phyloP scores from a whole-genome alignment of 2,797 vertebrate genomes.

The Lophura swinhoii region DNA sequence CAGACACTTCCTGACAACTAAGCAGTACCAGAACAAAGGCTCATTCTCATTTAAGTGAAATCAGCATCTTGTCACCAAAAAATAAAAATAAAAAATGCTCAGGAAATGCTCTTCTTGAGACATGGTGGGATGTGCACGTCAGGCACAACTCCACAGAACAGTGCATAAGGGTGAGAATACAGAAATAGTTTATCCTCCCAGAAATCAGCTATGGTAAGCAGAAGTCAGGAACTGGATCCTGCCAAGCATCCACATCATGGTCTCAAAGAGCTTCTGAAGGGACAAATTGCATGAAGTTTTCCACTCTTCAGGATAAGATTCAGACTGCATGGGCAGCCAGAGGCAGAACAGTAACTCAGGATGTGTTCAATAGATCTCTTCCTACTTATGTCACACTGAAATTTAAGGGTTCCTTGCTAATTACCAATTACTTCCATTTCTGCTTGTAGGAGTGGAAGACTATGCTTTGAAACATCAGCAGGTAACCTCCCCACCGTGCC shows the following conservation, averaged over 20 bases:
- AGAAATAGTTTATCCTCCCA: neutral
- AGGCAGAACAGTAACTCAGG: neutral
- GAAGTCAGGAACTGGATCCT: neutral
- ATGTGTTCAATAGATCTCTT: neutral
- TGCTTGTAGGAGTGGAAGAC: neutral
- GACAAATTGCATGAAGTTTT: neutral
- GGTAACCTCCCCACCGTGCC: neutral
- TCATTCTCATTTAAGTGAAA: neutral
- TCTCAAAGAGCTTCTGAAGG: neutral
- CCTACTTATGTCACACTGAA: neutral
- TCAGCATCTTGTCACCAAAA: neutral
- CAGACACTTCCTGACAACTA: neutral
- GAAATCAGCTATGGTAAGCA: neutral
- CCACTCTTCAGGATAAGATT: neutral
- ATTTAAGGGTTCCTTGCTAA: neutral
- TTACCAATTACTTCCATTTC: neutral
- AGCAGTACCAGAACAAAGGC: neutral
- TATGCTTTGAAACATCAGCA: neutral
- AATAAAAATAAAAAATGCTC: neutral
- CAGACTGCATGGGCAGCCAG: neutral
- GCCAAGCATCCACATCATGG: neutral
- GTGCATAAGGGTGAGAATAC: neutral
- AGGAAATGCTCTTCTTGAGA: neutral
- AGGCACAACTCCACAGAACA: neutral
- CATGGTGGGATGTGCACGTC: neutral